These are phyloP conservation scores for Centroberyx gerrardi DNA, from an alignment of 2,797 vertebrate genomes.

Conservation along the genomic window DNA sequence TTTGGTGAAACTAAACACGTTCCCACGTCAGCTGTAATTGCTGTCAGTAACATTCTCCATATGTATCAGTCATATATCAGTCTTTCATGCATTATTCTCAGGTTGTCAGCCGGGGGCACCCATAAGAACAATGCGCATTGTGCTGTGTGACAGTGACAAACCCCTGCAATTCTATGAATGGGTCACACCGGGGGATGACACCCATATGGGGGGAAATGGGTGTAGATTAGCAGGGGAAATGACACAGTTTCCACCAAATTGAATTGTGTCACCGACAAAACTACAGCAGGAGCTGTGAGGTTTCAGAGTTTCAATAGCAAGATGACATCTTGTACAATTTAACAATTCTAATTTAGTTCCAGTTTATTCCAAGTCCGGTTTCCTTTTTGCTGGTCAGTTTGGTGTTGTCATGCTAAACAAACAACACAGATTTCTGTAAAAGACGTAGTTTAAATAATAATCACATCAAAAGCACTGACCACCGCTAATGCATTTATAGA, in stretches of 20 bases:
- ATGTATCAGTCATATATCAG: conserved; percentile 34
- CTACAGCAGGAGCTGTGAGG: conserved; percentile 26
- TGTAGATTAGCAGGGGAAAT: conserved; percentile 78
- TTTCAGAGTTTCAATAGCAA: conserved; percentile 17
- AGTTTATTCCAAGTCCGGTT: background rate
- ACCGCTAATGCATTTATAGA: background rate
- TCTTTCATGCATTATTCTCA: conserved; percentile 50
- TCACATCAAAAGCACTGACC: background rate
- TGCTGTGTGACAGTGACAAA: conserved; percentile 74
- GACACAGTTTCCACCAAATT: conserved; percentile 71
- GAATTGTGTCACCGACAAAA: conserved; percentile 64
- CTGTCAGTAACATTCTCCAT: conserved; percentile 14
- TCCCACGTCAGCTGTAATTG: conserved; percentile 6
- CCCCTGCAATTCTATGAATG: conserved; percentile 65
- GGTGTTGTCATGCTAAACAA: background rate
- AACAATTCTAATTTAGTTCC: conserved; percentile 5
- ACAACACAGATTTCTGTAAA: background rate
- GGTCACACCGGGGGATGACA: conserved; percentile 75
- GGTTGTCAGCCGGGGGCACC: conserved; percentile 57
- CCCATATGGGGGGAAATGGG: conserved; percentile 70
- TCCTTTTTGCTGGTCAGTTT: background rate
- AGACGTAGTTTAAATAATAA: background rate
- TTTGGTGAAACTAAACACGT: conserved; percentile 27
- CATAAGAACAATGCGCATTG: conserved; percentile 81
- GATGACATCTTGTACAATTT: conserved; percentile 17